Base-by-base conservation (phyloP, 2,113 vertebrate genomes). In the Loxodonta africana region DNA sequence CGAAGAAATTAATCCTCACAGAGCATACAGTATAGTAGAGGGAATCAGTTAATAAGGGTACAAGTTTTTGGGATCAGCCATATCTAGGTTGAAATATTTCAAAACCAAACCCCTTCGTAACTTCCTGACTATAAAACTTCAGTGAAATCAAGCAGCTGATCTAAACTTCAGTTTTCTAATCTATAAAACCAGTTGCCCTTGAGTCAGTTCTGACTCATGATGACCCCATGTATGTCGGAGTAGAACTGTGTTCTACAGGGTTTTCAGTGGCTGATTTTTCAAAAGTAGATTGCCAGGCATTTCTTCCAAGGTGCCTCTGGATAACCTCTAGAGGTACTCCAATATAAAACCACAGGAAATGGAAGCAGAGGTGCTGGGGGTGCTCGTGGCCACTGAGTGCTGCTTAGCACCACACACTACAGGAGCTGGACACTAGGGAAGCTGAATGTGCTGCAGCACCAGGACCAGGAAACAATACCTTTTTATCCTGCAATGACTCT, bases 1-100 rank as follows among this genome's bases (percentile, higher is more conserved):
- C 10, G 10, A n/a, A 81, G 41, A 73, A 63, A 83, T 37, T 63
- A 60, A 57, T 37, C 9, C 3, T 28, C 0, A 53, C 7, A 2
- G 12, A 33, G 69, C 15, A n/a, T 5, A 33, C 2, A 26, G 0
- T 44, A 9, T 10, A 67, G 2, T 33, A 48, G n/a, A 30, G 12
- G 15, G 77, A 69, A 69, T 48, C 8, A 41, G 10, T 18, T 5
- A n/a, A 17, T 65, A 14, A 81, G 33, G 28, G 46, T 26, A 63
- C 8, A 74, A 33, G 8, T 51, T 77, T 63, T 86, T 48, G 6
- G 3, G 23, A 77, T 6, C 83, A 21, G 23, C 15, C 14, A 33
- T 4, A 57, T 25, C 10, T 65, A 26, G 12, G 17, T 88, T 67
- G 30, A 60, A 60, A 91, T n/a, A 71, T 30, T 71, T 88, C 46